Conservation (phyloP, 2,888 invertebrate genomes). For the Teleogryllus oceanicus region DNA sequence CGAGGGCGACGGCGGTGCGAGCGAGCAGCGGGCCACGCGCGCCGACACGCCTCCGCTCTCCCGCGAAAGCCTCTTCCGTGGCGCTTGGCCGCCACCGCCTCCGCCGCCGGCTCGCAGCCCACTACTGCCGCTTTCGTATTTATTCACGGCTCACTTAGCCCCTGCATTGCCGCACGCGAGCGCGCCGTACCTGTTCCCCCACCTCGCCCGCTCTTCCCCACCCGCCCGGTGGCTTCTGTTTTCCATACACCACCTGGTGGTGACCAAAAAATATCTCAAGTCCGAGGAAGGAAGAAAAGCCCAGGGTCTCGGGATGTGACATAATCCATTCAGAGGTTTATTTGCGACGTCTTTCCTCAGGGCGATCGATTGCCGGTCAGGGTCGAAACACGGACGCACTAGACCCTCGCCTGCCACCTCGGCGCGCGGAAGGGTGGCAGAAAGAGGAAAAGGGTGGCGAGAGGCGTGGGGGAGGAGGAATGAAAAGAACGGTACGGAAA, state of each 20-base stretch:
- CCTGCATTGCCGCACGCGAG: not conserved
- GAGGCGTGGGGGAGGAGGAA: too few species aligned
- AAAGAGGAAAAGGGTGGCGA: too few species aligned
- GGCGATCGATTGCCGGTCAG: not conserved
- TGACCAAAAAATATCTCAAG: not conserved
- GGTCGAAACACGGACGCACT: not conserved
- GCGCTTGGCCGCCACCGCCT: not conserved
- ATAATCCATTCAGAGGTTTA: slow-evolving; percentile 1
- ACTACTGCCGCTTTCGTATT: not conserved
- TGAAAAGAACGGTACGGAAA: too few species aligned
- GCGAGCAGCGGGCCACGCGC: too few species aligned
- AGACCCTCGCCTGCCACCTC: not conserved
- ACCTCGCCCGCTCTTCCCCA: not conserved
- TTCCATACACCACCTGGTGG: not conserved
- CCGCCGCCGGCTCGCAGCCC: not conserved
- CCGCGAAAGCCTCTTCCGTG: too few species aligned
- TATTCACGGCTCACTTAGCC: slow-evolving; percentile 18
- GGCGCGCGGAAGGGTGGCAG: not conserved
- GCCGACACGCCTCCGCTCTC: too few species aligned
- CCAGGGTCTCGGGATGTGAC: not conserved
- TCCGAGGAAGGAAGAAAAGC: not conserved
- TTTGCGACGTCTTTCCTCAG: not conserved
- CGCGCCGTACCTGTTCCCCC: not conserved
- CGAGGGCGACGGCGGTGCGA: not conserved
- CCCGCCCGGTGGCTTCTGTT: not conserved